Base-by-base conservation (phyloP, 2,888 invertebrate genomes). In the Sceliomorpha sp. region DNA sequence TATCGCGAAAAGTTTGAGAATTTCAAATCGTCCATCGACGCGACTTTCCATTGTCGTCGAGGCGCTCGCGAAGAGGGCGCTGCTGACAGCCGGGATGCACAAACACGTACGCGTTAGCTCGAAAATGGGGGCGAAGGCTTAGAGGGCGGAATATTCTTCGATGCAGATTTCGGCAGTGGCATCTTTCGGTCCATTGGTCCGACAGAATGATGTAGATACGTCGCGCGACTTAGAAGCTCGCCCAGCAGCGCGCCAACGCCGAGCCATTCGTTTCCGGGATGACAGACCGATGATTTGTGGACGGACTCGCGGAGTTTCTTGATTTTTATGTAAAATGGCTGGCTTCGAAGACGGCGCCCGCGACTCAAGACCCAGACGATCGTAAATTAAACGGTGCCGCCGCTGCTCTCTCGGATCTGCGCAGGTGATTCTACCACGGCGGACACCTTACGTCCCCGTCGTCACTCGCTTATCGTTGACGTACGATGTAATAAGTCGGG, bases 221-320 rank as follows among this genome's bases (percentile, higher is more conserved):
- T 81, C 79, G 79, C 72, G 70, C 72, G 72, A 73, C 60, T 67
- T 63, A 66, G 63, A 59, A 72, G 66, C 56, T 47, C 45, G 34
- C 39, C 40, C 50, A 63, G 68, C 72, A 47, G 69, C 76, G 69
- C 76, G 71, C 73, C 67, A 72, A 74, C 71, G 67, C 67, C 67
- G 60, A 74, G 77, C 80, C 82, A 83, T 85, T 84, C 83, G 77
- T 84, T 82, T 75, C 74, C 74, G 50, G 58, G 72, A 69, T 75
- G 86, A 85, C 86, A 79, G 80, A 78, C 77, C 82, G 82, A 86
- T 85, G 85, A 85, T 85, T 85, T 86, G 84, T 83, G 81, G 75
- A 70, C 60, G 73, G 80, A 73, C 78, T 77, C 79, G 64, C 66
- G 60, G 74, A 81, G 82, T 79, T 83, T 80, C 77, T 79, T 80